Conservation (phyloP, 2,113 vertebrate species). For the Macquaria australasica region DNA sequence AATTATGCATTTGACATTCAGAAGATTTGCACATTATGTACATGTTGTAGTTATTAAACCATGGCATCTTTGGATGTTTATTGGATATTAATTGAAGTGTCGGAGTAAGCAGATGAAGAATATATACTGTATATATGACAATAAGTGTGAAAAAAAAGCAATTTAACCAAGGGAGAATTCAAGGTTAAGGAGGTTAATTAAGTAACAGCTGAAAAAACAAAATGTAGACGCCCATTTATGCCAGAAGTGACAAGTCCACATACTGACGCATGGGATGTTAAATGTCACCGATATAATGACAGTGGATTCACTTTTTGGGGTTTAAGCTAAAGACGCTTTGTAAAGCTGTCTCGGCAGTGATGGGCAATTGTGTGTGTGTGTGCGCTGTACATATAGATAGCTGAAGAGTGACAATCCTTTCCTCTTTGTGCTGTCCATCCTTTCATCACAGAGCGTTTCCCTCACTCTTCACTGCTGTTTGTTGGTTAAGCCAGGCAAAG, state of each 20-base stretch:
- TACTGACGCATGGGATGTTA: background rate
- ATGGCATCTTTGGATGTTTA: background rate
- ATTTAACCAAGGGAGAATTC: background rate
- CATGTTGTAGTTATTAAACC: background rate
- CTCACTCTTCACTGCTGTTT: conserved; percentile 43
- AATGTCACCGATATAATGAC: conserved; percentile 13
- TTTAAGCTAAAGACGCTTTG: background rate
- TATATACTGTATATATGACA: background rate
- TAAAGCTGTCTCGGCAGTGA: conserved; percentile 1
- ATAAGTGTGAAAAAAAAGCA: background rate
- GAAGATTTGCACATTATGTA: background rate
- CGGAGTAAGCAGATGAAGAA: conserved; percentile 1
- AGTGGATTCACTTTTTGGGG: conserved; percentile 3
- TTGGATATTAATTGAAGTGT: background rate
- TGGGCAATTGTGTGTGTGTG: background rate
- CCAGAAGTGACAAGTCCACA: conserved; percentile 13
- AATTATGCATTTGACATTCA: background rate
- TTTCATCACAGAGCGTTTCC: conserved; percentile 25
- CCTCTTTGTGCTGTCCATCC: conserved; percentile 21
- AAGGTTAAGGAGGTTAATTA: conserved; percentile 54
- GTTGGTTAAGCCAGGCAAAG: conserved; percentile 38
- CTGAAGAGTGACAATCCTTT: background rate
- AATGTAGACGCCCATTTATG: conserved; percentile 13
- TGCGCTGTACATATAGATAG: background rate
- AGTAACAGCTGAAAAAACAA: conserved; percentile 14